Base-by-base conservation (phyloP, 2,888 invertebrate species). In the Parascotia fuliginaria region DNA sequence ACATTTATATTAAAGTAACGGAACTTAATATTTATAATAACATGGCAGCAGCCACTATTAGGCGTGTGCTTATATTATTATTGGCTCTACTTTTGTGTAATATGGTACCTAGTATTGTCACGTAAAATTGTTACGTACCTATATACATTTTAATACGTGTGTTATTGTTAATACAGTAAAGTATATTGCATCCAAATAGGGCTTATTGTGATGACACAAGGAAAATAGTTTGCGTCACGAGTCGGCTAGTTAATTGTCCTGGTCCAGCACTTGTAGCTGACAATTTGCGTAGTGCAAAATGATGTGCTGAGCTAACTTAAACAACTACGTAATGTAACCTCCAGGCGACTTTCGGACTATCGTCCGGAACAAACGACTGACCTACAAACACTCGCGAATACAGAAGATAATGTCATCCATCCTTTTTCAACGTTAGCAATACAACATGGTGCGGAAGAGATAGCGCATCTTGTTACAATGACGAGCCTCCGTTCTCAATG, bases 311-410 rank as follows among this genome's bases (percentile, higher is more conserved):
- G 73, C 78, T 75, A 78, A 84, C 76, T 83, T 81, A 81, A 85
- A 83, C 77, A 80, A 73, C 78, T 78, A 84, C 84, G 82, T 84
- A 83, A 84, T 82, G 77, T 90, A 89, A 92, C 92, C 92, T 92
- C 90, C 89, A 92, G 89, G 81, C 88, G 92, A 89, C 91, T 89
- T 91, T 91, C 91, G 85, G 89, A 87, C 84, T 85, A 85, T 85
- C 89, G 90, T 87, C 86, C 91, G 90, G 89, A 89, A 91, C 88
- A 91, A 85, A 89, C 83, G 88, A 89, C 89, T 92, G 91, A 92
- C 91, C 92, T 91, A 92, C 91, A 92, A 90, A 89, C 85, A 83
- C 75, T 77, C 80, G 82, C 79, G 81, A 84, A 84, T 81, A 77
- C 81, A 81, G 79, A 82, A 84, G 83, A 88, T 85, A 83, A 76